Percentiles rank a stretch among this genome's conserved stretches.
These are phyloP conservation scores for Xanthorhoe designata DNA, from an alignment of 2,888 invertebrate species.

Conservation along the genomic window DNA sequence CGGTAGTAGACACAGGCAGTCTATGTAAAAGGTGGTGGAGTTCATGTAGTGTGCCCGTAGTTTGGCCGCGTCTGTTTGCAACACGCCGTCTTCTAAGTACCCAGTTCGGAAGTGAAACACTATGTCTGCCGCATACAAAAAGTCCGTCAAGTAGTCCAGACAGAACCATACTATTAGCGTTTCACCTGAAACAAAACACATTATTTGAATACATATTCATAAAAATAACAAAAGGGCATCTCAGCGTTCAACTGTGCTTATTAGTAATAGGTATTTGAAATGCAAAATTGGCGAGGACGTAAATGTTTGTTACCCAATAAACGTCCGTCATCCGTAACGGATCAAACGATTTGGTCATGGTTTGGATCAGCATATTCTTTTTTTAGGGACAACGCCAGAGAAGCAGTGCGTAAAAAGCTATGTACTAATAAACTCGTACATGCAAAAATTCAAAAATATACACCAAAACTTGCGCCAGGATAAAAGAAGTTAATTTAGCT, in stretches of 20 bases:
- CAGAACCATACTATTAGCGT: slow-evolving; percentile 98
- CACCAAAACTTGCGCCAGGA: background rate
- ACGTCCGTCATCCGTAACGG: too few species aligned
- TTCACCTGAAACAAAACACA: slow-evolving; percentile 87
- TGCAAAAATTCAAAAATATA: too few species aligned
- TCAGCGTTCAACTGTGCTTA: too few species aligned
- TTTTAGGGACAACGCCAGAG: too few species aligned
- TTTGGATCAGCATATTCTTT: background rate
- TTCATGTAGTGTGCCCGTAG: slow-evolving; percentile 99
- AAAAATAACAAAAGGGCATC: too few species aligned
- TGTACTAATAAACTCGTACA: too few species aligned
- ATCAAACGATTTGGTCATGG: background rate
- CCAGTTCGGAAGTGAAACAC: slow-evolving; percentile 99
- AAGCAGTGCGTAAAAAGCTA: too few species aligned
- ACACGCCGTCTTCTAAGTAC: slow-evolving; percentile 98
- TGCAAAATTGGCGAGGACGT: background rate
- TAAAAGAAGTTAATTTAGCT: slow-evolving; percentile 18
- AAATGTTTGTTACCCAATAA: background rate
- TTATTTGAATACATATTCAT: background rate
- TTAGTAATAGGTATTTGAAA: background rate
- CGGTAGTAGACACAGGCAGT: slow-evolving; percentile 98
- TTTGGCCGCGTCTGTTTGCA: slow-evolving; percentile 97
- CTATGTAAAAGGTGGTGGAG: slow-evolving; percentile 98
- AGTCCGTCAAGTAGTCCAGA: slow-evolving; percentile 98
- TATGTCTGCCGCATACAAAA: slow-evolving; percentile 98